Percentiles rank a stretch among this genome's conserved stretches.
These are phyloP conservation scores for Tetheella fluctuosa DNA, from an alignment of 2,888 invertebrate genomes.

Conservation along the genomic window DNA sequence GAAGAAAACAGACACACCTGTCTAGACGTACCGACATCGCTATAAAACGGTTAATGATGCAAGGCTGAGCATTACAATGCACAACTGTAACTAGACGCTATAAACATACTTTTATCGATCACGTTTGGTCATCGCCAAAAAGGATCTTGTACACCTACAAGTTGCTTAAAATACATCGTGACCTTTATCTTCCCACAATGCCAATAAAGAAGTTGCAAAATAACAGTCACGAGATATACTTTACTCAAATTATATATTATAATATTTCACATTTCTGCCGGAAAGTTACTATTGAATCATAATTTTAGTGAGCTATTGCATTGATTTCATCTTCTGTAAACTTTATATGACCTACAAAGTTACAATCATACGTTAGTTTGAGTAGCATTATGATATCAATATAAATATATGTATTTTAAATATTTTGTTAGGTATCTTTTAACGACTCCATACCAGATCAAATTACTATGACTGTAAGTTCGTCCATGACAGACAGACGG, in stretches of 20 bases:
- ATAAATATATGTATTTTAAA: no score
- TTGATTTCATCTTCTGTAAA: no score
- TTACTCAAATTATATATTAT: neutral
- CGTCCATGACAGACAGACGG: no score
- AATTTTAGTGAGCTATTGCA: no score
- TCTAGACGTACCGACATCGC: slow-evolving; percentile 40
- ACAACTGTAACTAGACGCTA: slow-evolving; percentile 34
- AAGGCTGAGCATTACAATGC: slow-evolving; percentile 45
- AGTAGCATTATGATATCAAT: no score
- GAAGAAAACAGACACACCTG: slow-evolving; percentile 47
- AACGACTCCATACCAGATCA: no score
- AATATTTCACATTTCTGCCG: no score
- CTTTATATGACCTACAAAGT: no score
- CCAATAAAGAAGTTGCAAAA: neutral
- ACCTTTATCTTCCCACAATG: neutral
- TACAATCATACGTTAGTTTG: no score
- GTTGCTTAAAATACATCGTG: neutral
- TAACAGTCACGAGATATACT: neutral
- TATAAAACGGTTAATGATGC: slow-evolving; percentile 44
- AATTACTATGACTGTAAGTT: no score
- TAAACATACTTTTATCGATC: slow-evolving; percentile 25
- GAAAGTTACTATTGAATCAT: no score
- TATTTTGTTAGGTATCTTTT: no score
- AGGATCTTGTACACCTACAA: neutral
- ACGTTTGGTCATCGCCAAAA: slow-evolving; percentile 9